These are phyloP conservation scores for Neotoma lepida DNA, from an alignment of 2,113 vertebrate species.

Conservation along the genomic window DNA sequence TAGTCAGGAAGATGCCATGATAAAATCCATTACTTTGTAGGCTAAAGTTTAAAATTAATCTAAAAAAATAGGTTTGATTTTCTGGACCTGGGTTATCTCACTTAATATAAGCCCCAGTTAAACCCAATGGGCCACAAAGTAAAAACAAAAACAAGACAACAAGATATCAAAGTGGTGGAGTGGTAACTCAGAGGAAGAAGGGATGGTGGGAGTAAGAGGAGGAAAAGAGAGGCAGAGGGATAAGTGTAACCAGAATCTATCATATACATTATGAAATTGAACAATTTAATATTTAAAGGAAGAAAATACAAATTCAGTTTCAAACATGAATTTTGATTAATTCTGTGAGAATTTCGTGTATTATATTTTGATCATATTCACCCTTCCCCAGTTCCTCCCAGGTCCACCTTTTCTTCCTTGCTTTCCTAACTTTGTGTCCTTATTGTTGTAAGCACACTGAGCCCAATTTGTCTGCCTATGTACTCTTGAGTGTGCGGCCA, in stretches of 20 bases:
- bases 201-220: too few relatives aligned
- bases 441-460: neutral
- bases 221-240: neutral
- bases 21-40: neutral
- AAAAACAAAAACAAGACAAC: neutral
- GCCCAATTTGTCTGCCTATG: too few relatives aligned
- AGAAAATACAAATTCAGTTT: neutral
- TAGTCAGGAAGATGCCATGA: neutral
- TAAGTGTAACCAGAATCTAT: neutral
- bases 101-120: neutral
- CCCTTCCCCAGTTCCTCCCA: neutral
- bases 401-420: neutral
- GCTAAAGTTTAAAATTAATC: neutral
- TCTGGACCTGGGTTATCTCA: neutral
- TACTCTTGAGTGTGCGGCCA: neutral
- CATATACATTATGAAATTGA: neutral
- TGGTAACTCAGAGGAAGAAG: neutral
- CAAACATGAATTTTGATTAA: neutral
- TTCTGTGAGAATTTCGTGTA: neutral
- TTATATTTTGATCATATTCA: neutral
- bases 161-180: neutral
- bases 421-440: too few relatives aligned
- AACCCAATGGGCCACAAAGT: neutral
- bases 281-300: neutral
- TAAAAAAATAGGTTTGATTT: neutral